A percentile compares a stretch with the other conserved stretches of the same genome.
These are phyloP conservation scores for Temnothorax longispinosus DNA, from an alignment of 1,140 invertebrate genomes.

Conservation along the genomic window DNA sequence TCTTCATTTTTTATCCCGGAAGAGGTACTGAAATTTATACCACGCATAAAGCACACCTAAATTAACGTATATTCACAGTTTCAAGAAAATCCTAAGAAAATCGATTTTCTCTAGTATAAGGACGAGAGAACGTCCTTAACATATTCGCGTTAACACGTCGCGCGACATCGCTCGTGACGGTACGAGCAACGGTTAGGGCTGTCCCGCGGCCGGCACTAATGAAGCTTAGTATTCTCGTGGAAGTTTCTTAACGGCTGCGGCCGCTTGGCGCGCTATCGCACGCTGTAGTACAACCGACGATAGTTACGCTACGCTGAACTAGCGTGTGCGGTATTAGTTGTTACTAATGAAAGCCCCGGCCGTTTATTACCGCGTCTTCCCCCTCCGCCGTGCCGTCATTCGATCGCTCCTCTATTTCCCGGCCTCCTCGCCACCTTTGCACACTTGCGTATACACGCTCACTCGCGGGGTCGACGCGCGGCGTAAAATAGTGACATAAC, in stretches of 20 bases:
- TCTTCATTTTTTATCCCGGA: no score
- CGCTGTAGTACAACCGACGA: conserved; percentile 68
- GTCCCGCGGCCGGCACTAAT: conserved; percentile 41
- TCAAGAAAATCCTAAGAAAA: no score
- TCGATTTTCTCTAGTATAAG: no score
- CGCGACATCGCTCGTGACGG: conserved; percentile 37
- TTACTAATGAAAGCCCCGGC: conserved; percentile 70
- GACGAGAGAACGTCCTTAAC: no score
- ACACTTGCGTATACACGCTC: neutral
- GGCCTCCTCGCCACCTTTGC: neutral
- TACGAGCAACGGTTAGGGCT: neutral
- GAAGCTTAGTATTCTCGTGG: conserved; percentile 63
- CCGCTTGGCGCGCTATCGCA: conserved; percentile 59
- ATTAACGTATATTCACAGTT: no score
- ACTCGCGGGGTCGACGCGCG: conserved; percentile 43
- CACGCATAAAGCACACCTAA: no score
- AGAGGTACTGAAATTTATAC: no score
- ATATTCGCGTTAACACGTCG: conserved; percentile 35
- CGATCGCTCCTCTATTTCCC: conserved; percentile 13
- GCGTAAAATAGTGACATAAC: conserved; percentile 74
- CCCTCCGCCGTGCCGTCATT: neutral
- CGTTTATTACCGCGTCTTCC: conserved; percentile 65
- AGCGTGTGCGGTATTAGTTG: conserved; percentile 72
- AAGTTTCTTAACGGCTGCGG: conserved; percentile 67
- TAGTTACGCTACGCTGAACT: conserved; percentile 71